Base-by-base conservation (phyloP, 2,888 invertebrate species). In the Drosophila tanythrix region DNA sequence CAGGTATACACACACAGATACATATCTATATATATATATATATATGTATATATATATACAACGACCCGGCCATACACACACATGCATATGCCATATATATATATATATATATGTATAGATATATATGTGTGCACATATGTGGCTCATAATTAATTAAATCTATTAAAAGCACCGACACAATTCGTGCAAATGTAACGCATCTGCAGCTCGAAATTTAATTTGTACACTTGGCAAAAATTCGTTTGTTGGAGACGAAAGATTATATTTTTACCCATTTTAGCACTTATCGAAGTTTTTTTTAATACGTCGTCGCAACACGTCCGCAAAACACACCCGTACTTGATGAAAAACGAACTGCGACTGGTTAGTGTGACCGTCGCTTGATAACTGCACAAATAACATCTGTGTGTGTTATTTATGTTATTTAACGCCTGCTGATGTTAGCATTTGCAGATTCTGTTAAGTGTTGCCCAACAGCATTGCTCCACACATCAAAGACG, bases 221-320 rank as follows among this genome's bases (percentile, higher is more conserved):
- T 63, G 48, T 51, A 65, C 53, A 68, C 76, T 80, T 64, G 64
- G 52, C 55, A 51, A 38, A 61, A 65, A 50, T 57, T 50, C 21
- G 46, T 57, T 56, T 10, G 46, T 46, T 65, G 2, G 38, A 65
- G 61, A 52, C 60, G 48, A 69, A 31, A 57, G 65, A 60, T 63
- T 71, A 63, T 80, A 60, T 72, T 76, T 71, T 78, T 78, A 78
- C 81, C 81, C 78, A 78, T 80, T 81, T 80, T 65, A 78, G 72
- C 78, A 78, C 72, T 80, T 76, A 80, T 81, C 78, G 78, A 76
- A 66, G 77, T 75, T 72, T 78, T 75, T 70, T 75, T 66, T 72
- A 68, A 78, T 78, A 78, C 81, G 78, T 80, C 67, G 52, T 80
- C 78, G 60, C 67, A 60, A 76, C 53, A 78, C 78, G 68, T 78